Base-by-base conservation (phyloP, 2,113 vertebrate species). In the Passer domesticus region DNA sequence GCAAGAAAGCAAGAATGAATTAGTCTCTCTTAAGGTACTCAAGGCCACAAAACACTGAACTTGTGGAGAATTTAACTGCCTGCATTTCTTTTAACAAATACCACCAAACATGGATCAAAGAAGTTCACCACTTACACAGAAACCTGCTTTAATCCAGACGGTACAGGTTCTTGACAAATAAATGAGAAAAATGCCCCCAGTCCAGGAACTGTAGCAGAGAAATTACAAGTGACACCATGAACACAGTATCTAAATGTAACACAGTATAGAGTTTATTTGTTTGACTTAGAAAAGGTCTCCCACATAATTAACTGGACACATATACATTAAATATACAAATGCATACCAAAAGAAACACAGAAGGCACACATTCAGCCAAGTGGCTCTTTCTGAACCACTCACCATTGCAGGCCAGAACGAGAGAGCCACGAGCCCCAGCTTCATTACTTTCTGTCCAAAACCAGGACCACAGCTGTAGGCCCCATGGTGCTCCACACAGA, bases 211-310 rank as follows among this genome's bases (percentile, higher is more conserved):
- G 23, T 50, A 68, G 44, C 43, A 76, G 66, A 86, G 79, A 87
- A 88, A 90, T 73, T 53, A 47, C 60, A 94, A 46, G 63, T 0
- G 8, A 87, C 56, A 82, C n/a, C 92, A 62, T 35, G 44, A 92
- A 86, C 49, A 69, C 83, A 72, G 33, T 66, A 68, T 25, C 68
- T 81, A 63, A 72, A 68, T 24, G 9, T 82, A 93, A 93, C 39
- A 68, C 20, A 77, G 83, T 60, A 69, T 70, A 59, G 50, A 83
- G 80, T 96, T 95, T 96, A 95, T 97, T 97, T 90, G 37, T 94
- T 90, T 92, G 93, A 83, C 80, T 90, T 93, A 88, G 93, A 91
- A 97, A 96, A 96, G 21, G 27, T 94, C 84, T 93, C 56, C 1
- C 1, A 39, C 33, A 64, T 87, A 89, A 80, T 44, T 64, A 66